These are phyloP conservation scores for Centrocercus urophasianus DNA, from an alignment of 2,113 vertebrate genomes.

Conservation along the genomic window DNA sequence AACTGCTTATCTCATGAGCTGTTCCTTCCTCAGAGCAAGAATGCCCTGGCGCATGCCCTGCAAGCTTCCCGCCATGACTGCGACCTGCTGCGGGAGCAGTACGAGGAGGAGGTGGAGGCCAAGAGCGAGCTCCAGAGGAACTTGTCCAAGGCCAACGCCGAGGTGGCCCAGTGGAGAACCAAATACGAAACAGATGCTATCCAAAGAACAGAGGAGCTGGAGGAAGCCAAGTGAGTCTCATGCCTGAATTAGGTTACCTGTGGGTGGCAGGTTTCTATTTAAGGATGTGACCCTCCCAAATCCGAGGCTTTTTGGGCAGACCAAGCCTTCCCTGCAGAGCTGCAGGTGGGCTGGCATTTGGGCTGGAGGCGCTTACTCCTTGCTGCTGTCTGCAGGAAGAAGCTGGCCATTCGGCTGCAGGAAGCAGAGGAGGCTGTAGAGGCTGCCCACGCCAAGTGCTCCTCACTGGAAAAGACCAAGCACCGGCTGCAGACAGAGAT, in stretches of 20 bases:
- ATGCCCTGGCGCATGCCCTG: slow-evolving; percentile 86
- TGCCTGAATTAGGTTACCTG: not conserved
- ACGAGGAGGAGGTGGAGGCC: slow-evolving; percentile 91
- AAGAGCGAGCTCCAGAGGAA: slow-evolving; percentile 89
- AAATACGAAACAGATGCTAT: slow-evolving; percentile 95
- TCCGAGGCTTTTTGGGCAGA: not conserved
- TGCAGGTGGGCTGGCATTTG: accelerated
- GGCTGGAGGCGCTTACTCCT: not conserved
- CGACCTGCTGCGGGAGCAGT: slow-evolving; percentile 92
- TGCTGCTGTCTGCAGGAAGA: slow-evolving; percentile 79
- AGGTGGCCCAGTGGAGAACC: slow-evolving; percentile 94
- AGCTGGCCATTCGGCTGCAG: slow-evolving; percentile 89
- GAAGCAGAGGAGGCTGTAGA: slow-evolving; percentile 90
- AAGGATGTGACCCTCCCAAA: not conserved
- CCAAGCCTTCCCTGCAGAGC: not conserved
- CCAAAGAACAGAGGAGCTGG: slow-evolving; percentile 93
- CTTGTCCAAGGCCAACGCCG: slow-evolving; percentile 90
- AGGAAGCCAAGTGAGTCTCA: slow-evolving; percentile 91
- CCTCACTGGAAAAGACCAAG: slow-evolving; percentile 93
- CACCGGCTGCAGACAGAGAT: slow-evolving; percentile 92
- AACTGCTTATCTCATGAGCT: not conserved
- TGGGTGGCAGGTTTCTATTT: not conserved
- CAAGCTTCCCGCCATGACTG: slow-evolving; percentile 91
- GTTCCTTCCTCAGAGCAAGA: slow-evolving; percentile 84
- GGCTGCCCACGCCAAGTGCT: slow-evolving; percentile 88